Base-by-base conservation (phyloP, 2,888 invertebrate genomes). In the Cheilosia grossa region DNA sequence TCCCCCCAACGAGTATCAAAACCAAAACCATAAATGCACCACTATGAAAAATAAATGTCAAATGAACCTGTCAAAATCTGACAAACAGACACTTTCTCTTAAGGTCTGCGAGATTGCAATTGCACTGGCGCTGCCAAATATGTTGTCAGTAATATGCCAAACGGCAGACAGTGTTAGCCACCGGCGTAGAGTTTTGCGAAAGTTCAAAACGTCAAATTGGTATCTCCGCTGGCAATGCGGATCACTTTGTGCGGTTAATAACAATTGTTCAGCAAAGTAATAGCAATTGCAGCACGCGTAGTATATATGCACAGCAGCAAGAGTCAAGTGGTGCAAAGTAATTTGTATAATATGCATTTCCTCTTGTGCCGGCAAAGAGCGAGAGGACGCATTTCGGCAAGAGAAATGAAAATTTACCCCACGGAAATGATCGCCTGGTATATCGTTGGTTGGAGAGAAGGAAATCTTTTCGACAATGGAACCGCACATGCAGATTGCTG, bases 1-100 rank as follows among this genome's bases (percentile, higher is more conserved):
- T 61, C 30, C 59, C 54, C 47, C 47, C 64, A 69, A 30, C 19
- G 10, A 17, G 33, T 33, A 2, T 30, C 33, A 10, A 37, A 13
- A 37, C 37, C 13, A 2, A 30, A 30, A 30, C 30, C 30, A 30
- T 30, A 44, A 6, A 33, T n/a, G 19, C 49, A 56, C 27, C 42
- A 42, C 17, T 53, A 2, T 79, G 58, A 74, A 74, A 47, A 72
- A 75, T 75, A 27, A 70, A 80, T 72, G 79, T 85, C 77, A 77
- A 82, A 79, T 67, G 73, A 81, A 87, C 73, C 72, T 77, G 77
- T 73, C 87, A 89, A 86, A 88, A 49, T 44, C 40, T 30, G 53
- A 89, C 89, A 88, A 88, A 89, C 88, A 88, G 88, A 88, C 89
- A 90, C 91, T 90, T 90, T 90, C 91, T 89, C 91, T 88, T 30